Base-by-base conservation (phyloP, 2,113 vertebrate genomes). In the Solenodon paradoxus region DNA sequence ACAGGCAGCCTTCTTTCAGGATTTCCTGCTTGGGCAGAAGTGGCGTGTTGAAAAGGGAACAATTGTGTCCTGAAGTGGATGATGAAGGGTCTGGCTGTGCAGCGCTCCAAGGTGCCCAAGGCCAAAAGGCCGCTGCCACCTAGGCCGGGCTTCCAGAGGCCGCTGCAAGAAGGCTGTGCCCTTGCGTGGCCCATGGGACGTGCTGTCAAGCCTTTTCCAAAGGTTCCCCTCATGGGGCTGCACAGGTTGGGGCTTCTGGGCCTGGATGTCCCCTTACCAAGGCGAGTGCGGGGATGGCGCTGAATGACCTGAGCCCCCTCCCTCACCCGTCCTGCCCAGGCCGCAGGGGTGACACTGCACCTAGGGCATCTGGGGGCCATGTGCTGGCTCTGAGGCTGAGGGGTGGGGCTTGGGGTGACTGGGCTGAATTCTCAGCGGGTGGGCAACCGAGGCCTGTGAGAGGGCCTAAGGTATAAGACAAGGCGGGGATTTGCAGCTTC, bases 11-110 rank as follows among this genome's bases (percentile, higher is more conserved):
- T 95, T 22, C 20, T 57, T 95, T 96, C 95, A 97, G 96, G 92
- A 92, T 97, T 98, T 98, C 97, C 95, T 96, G 85, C 69, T 97
- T 84, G 82, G 59, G 93, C 81, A 97, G 95, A 95, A 97, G 97
- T 90, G 96, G 87, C 95, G 38, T 11, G 84, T 85, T 51, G 89
- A 85, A 95, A 97, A 96, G 83, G 96, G 95, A 97, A 88, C 94
- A 90, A 86, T 92, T 92, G 89, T 87, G 30, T 90, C 86, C 75
- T 92, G 77, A 94, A 97, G 88, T 97, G 96, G 97, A 85, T 20
- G 15, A 55, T 74, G 83, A 97, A 63, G 84, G 69, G 81, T 72
- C 92, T 68, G 71, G 20, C 24, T 3, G 47, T 2, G 66, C 51
- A 16, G 59, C 2, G 49, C 75, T 69, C 66, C 1, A 1, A 0